Percentiles rank a stretch among this genome's conserved stretches.
These are phyloP conservation scores for Eubucco bourcierii DNA, from an alignment of 2,113 vertebrate species.

Conservation along the genomic window DNA sequence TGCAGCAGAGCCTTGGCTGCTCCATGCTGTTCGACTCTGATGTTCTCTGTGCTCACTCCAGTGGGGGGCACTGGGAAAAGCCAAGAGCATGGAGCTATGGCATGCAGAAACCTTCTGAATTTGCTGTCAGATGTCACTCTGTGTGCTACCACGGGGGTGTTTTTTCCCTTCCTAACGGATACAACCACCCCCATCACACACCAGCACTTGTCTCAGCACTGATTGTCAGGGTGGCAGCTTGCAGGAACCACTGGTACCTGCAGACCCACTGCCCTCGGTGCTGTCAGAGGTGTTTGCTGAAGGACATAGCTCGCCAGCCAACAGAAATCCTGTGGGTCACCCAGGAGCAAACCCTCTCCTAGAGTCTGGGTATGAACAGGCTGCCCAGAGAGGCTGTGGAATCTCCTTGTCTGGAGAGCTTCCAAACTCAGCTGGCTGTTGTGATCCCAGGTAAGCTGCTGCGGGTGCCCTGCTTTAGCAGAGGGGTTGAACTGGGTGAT, in stretches of 20 bases:
- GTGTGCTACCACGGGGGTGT: too few relatives aligned
- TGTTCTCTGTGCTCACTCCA: accelerated
- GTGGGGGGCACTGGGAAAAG: accelerated
- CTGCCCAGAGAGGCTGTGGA: too few relatives aligned
- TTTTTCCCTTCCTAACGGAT: not conserved
- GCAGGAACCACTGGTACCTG: too few relatives aligned
- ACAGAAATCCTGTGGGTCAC: too few relatives aligned
- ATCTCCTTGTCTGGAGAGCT: too few relatives aligned
- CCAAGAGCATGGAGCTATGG: accelerated
- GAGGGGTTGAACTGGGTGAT: too few relatives aligned
- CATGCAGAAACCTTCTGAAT: accelerated
- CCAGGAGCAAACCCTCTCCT: not conserved
- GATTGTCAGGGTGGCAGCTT: accelerated
- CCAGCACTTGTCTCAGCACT: not conserved
- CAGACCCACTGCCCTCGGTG: not conserved
- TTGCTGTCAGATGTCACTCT: accelerated
- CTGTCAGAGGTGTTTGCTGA: not conserved
- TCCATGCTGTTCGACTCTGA: accelerated
- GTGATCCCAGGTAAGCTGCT: too few relatives aligned
- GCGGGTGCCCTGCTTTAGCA: too few relatives aligned
- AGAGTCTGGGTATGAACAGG: not conserved
- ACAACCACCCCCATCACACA: accelerated
- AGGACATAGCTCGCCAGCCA: not conserved
- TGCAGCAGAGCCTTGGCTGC: not conserved
- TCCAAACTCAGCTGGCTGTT: too few relatives aligned